phyloP scores from a whole-genome alignment of 2,888 invertebrate species.

The Odontocerum albicorne region DNA sequence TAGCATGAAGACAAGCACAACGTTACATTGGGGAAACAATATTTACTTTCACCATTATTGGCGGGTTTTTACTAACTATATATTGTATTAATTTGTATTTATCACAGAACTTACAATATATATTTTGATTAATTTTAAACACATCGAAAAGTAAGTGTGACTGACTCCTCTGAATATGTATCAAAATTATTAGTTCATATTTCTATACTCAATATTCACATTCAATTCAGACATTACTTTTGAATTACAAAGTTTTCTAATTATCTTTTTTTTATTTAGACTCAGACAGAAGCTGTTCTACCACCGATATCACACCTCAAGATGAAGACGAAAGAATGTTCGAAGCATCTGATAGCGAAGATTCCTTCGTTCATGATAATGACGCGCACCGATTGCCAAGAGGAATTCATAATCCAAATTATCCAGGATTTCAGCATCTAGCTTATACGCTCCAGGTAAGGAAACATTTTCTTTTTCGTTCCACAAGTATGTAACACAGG shows the following conservation, averaged over 20 bases:
- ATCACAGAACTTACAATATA: no score
- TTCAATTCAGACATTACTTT: neutral
- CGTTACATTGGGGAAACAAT: no score
- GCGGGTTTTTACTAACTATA: no score
- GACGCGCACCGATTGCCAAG: conserved; percentile 51
- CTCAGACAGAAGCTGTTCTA: conserved; percentile 48
- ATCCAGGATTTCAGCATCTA: conserved; percentile 81
- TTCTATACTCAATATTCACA: neutral
- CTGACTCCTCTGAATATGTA: no score
- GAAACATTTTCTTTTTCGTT: no score
- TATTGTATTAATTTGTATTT: no score
- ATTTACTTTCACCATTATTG: no score
- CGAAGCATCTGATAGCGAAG: conserved; percentile 60
- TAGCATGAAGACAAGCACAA: no score
- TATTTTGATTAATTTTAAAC: no score
- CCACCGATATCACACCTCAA: conserved; percentile 51
- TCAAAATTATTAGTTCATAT: neutral
- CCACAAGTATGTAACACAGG: no score
- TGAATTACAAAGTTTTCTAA: neutral
- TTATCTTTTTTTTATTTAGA: conserved; percentile 40
- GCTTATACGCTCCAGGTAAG: conserved; percentile 68
- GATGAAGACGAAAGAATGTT: conserved; percentile 58
- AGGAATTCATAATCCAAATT: conserved; percentile 82
- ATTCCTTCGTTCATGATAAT: conserved; percentile 49
- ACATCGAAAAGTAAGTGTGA: no score